Evolutionary conservation across 37 sponge, comb jelly and placozoan genomes (phyloP).

Genomic region (Cliona cf. orientalis): DNA sequence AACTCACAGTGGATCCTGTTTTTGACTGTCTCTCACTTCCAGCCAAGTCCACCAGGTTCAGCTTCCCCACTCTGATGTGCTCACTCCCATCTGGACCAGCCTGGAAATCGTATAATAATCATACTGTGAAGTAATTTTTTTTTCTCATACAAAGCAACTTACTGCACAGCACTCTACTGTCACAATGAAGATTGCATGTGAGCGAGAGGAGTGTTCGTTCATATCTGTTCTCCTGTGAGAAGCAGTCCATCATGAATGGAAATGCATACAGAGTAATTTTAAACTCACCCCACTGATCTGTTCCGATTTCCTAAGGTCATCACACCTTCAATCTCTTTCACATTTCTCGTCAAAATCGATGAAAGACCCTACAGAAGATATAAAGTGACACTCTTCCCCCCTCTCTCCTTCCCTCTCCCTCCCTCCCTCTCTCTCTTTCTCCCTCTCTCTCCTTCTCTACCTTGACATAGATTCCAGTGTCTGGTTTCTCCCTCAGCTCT

Average conservation of each 20-base stretch:
- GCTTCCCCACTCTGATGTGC: constrained; percentile 95
- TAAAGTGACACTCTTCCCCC: constrained; percentile 24
- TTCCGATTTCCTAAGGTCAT: constrained; percentile 97
- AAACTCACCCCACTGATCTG: constrained; percentile 86
- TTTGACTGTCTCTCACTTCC: constrained; percentile 98
- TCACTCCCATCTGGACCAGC: constrained; percentile 79
- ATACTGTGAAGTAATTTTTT: not conserved
- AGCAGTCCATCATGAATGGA: not conserved
- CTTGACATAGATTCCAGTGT: constrained; percentile 96
- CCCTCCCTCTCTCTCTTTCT: not conserved
- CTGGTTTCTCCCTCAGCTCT: constrained; percentile 93
- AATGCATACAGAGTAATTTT: not conserved
- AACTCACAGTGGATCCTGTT: constrained; percentile 78
- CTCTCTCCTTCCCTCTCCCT: constrained; percentile 6
- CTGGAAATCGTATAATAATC: constrained; percentile 16
- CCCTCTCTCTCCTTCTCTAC: constrained; percentile 2
- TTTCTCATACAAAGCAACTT: too few relatives aligned
- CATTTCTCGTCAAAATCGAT: constrained; percentile 95
- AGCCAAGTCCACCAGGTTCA: constrained; percentile 98
- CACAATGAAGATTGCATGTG: constrained; percentile 97
- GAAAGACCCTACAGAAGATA: constrained; percentile 77
- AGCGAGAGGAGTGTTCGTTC: constrained; percentile 99
- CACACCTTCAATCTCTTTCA: constrained; percentile 98
- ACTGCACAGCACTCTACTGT: constrained; percentile 97
- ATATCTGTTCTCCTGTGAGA: constrained; percentile 81